Percentiles rank a stretch among this genome's conserved stretches.
Conservation (phyloP, 1,140 invertebrate species). For the Drosophila miranda region DNA sequence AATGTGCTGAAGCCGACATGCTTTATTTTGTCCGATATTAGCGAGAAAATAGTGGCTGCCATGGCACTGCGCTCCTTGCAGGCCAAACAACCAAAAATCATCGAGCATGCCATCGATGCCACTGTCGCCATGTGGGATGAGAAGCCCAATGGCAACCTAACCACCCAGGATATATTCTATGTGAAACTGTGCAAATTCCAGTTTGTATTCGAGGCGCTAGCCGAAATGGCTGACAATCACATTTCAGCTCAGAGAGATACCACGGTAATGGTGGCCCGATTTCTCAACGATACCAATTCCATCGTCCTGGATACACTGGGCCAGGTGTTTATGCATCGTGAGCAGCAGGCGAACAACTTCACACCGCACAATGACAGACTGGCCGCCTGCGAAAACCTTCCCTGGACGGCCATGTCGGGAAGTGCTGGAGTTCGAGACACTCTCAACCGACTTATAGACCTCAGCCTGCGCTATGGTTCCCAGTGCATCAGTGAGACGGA, state of each 20-base stretch:
- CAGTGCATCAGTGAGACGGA: conserved; percentile 67
- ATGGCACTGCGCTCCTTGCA: conserved; percentile 83
- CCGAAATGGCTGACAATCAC: conserved; percentile 83
- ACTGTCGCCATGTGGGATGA: conserved; percentile 84
- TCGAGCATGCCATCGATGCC: conserved; percentile 84
- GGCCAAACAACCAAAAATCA: conserved; percentile 57
- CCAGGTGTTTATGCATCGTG: conserved; percentile 85
- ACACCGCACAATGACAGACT: conserved; percentile 51
- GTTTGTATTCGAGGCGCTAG: conserved; percentile 84
- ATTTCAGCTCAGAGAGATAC: conserved; percentile 83
- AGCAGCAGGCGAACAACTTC: conserved; percentile 84
- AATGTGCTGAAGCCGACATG: conserved; percentile 85
- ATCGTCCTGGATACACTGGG: conserved; percentile 84
- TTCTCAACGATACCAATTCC: conserved; percentile 84
- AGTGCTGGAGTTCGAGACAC: conserved; percentile 84
- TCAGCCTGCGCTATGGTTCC: conserved; percentile 85
- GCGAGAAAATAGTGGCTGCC: conserved; percentile 91
- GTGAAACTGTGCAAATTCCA: conserved; percentile 86
- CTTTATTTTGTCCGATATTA: conserved; percentile 87
- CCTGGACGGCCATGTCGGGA: conserved; percentile 86
- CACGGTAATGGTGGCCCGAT: conserved; percentile 83
- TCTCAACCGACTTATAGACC: conserved; percentile 79
- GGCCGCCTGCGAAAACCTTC: conserved; percentile 84
- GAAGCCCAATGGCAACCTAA: conserved; percentile 84
- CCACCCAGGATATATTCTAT: conserved; percentile 88